Conservation (phyloP, 2,797 vertebrate genomes). For the Apogon hyalosoma region DNA sequence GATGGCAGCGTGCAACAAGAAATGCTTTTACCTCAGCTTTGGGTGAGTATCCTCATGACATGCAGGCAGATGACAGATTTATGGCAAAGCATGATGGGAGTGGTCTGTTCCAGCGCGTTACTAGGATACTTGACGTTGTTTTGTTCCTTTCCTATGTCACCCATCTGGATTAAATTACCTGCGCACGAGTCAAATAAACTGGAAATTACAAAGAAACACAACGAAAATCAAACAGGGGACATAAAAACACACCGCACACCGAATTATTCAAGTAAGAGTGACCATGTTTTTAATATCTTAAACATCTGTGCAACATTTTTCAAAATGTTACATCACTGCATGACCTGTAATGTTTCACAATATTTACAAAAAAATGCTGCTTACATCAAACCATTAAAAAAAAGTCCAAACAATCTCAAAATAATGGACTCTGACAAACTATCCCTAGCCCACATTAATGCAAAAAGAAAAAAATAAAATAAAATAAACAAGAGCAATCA, state of each 20-base stretch:
- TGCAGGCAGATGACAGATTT: too few relatives aligned
- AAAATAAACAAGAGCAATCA: slow-evolving; percentile 77
- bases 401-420: slow-evolving; percentile 81
- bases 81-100: too few relatives aligned
- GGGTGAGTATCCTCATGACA: too few relatives aligned
- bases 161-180: too few relatives aligned
- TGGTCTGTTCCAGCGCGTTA: too few relatives aligned
- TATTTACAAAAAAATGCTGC: slow-evolving; percentile 94
- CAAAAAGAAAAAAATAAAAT: slow-evolving; percentile 63
- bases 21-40: background rate
- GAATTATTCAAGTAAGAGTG: slow-evolving; percentile 91
- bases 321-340: slow-evolving; percentile 95
- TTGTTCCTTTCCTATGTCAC: too few relatives aligned
- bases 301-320: slow-evolving; percentile 97
- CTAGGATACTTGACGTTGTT: too few relatives aligned
- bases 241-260: slow-evolving; percentile 81
- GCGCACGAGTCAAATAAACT: background rate
- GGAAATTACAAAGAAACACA: background rate
- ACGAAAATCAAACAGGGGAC: slow-evolving; percentile 34
- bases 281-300: slow-evolving; percentile 94
- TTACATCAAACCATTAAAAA: slow-evolving; percentile 90
- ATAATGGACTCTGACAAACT: slow-evolving; percentile 87
- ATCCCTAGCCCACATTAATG: slow-evolving; percentile 88
- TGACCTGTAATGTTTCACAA: slow-evolving; percentile 96
- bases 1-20: slow-evolving; percentile 50